Evolutionary conservation across 2,888 invertebrate genomes (phyloP).

Genomic region (Nomada ferruginata): DNA sequence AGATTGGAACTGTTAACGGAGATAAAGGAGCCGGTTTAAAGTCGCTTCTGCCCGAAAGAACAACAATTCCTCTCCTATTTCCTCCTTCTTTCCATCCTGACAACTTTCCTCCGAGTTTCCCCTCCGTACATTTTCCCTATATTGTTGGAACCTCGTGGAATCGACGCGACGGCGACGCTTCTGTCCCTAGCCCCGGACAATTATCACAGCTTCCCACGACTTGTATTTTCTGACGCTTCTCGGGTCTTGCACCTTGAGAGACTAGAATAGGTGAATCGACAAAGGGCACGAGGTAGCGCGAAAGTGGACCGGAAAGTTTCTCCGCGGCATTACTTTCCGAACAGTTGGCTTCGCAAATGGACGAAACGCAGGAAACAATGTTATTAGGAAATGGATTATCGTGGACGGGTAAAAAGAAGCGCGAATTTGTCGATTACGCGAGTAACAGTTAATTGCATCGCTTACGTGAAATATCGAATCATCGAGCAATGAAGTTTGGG

Average conservation of each 20-base stretch:
- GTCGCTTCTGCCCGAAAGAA: conserved; percentile 56
- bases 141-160: background rate
- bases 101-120: conserved; percentile 24
- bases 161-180: background rate
- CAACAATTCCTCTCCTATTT: conserved; percentile 49
- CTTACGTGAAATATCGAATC: background rate
- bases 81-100: conserved; percentile 2
- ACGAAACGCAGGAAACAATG: conserved; percentile 55
- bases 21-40: conserved; percentile 68
- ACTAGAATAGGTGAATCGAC: conserved; percentile 15
- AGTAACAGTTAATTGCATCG: too few species aligned
- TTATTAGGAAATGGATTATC: conserved; percentile 21
- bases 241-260: conserved; percentile 40
- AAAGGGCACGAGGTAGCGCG: too few species aligned
- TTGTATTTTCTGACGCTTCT: background rate
- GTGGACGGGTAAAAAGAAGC: conserved; percentile 23
- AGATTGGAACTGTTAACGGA: conserved; percentile 65
- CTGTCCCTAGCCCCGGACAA: conserved; percentile 24
- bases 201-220: conserved; percentile 22
- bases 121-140: conserved; percentile 26
- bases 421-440: conserved; percentile 65
- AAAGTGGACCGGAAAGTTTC: background rate
- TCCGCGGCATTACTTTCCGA: too few species aligned
- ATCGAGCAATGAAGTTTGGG: too few species aligned
- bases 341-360: conserved; percentile 9